Evolutionary conservation across 2,797 vertebrate genomes (phyloP), one percentile per base, ranked within the genome.

Genomic region (Pygocentrus nattereri): DNA sequence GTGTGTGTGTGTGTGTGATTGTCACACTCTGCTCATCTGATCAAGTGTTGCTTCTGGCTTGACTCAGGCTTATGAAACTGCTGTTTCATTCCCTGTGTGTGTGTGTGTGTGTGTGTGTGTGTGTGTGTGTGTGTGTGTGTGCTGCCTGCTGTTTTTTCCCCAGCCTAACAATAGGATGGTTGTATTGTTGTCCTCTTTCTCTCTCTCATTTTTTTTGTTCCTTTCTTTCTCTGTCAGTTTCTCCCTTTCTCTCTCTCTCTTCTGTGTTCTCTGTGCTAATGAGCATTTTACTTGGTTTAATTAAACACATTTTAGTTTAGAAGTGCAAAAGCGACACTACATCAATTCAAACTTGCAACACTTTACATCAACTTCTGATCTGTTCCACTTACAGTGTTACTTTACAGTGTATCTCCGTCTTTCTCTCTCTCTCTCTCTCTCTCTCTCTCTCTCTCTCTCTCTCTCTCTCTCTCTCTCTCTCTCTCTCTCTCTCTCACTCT

Each of bases 21-120:
- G 69, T 80, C 72, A 80, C 72, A 76, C 73, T 72, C 72, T 30
- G 79, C 78, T 76, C 82, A 79, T 80, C 65, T 84, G 78, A 83
- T 76, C 81, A 78, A 49, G 23, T 44, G 69, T 76, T 82, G 74
- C 78, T 73, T 83, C 62, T 30, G 70, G 81, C 74, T 78, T 85
- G 81, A 78, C 38, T 80, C 69, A 80, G 31, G 23, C 47, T 75
- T 56, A 50, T 76, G 75, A 86, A 86, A 84, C 78, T 83, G 85
- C 85, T 76, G 84, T 83, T 81, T 85, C 84, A 85, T 85, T 69
- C 75, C 5, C 44, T 3, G 21, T 68, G 23, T 52, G 12, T 82
- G 21, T 59, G 41, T 58, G 18, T 58, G 38, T 84, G 85, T 41
- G 71, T 83, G 86, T 34, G 71, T 81, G 78, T 82, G 70, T 79